Evolutionary conservation across 30 jellyfish, hydroid and myxozoan genomes (phyloP).

Genomic region (Pseudorhiza aurosa): DNA sequence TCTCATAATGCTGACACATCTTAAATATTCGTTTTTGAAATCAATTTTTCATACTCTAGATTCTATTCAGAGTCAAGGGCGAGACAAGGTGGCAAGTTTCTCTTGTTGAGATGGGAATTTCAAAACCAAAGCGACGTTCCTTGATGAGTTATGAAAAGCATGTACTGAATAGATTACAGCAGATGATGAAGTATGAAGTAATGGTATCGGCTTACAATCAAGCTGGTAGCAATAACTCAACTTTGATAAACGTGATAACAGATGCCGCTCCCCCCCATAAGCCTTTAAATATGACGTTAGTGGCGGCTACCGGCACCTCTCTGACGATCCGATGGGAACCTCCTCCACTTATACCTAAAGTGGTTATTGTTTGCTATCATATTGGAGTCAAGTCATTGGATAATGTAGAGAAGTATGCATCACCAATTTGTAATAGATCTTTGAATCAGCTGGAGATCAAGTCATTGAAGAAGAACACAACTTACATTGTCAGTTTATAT

Average conservation of each 20-base stretch:
- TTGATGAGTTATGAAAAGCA: not conserved
- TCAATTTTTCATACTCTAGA: not conserved
- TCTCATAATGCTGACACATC: no score
- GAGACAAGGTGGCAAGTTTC: not conserved
- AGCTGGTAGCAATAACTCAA: constrained; percentile 18
- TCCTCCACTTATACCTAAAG: not conserved
- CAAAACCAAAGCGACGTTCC: not conserved
- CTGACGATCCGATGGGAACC: constrained; percentile 21
- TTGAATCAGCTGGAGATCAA: constrained; percentile 3
- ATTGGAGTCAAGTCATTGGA: not conserved
- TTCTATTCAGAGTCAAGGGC: not conserved
- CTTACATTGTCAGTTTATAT: constrained; percentile 27
- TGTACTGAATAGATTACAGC: not conserved
- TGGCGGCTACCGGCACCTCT: not conserved
- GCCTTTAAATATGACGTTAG: constrained; percentile 18
- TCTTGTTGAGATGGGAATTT: no score
- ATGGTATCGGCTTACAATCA: constrained; percentile 28
- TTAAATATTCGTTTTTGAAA: not conserved
- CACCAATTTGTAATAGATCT: not conserved
- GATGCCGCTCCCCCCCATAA: constrained; percentile 44
- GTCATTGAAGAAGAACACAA: constrained; percentile 32
- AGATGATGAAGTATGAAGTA: not conserved
- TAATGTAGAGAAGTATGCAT: not conserved
- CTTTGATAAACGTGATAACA: not conserved
- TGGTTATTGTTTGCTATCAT: constrained; percentile 14